Evolutionary conservation across 2,888 invertebrate species (phyloP).

Genomic region (Homarus gammarus): DNA sequence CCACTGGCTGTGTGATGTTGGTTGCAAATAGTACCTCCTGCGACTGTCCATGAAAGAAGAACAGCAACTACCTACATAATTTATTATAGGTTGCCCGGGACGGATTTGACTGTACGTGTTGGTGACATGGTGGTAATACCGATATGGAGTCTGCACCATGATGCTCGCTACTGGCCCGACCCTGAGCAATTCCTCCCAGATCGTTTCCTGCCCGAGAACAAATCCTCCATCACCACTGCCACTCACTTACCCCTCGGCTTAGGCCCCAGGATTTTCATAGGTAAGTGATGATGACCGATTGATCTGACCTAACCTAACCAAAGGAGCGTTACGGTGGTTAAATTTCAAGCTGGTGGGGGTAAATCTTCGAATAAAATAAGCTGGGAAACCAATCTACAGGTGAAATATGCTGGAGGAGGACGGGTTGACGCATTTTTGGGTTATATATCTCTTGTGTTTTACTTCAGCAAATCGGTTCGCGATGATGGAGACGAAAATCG

Average conservation of each 20-base stretch:
- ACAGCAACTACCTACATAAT: no score
- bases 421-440: background rate
- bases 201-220: no score
- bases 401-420: background rate
- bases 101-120: constrained; percentile 69
- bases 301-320: background rate
- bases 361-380: no score
- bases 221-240: background rate
- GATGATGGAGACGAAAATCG: constrained; percentile 45
- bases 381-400: no score
- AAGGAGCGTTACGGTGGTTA: no score
- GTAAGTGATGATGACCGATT: no score
- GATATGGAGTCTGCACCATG: constrained; percentile 17
- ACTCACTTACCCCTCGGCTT: constrained; percentile 12
- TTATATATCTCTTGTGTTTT: background rate
- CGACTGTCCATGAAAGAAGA: no score
- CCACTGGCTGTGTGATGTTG: no score
- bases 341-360: no score
- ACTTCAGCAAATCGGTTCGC: constrained; percentile 42
- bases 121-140: constrained; percentile 59
- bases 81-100: constrained; percentile 41
- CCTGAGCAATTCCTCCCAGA: constrained; percentile 77
- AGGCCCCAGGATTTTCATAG: constrained; percentile 15
- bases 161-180: constrained; percentile 76
- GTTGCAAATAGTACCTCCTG: no score